Evolutionary conservation across 2,797 vertebrate species (phyloP).

Genomic region (Notoglanidium macrostoma): DNA sequence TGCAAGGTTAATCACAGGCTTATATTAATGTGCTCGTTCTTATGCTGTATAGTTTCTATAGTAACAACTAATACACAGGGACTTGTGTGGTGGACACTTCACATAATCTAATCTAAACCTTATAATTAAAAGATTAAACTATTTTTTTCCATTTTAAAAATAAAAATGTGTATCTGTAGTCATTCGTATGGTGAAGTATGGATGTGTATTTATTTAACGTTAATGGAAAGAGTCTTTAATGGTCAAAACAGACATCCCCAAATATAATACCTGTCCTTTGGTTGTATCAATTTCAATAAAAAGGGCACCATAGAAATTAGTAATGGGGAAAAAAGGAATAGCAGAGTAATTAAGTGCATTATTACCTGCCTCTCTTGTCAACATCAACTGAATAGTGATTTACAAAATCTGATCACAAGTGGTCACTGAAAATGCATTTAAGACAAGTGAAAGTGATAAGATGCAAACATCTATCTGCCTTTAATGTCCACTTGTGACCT

Average conservation of each 20-base stretch:
- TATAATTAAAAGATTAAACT: background rate
- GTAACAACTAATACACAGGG: background rate
- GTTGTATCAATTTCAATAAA: background rate
- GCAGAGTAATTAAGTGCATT: background rate
- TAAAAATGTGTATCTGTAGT: no score
- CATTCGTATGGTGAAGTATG: background rate
- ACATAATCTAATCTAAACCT: background rate
- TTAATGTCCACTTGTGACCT: background rate
- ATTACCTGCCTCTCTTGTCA: background rate
- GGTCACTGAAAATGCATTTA: background rate
- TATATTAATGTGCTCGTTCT: background rate
- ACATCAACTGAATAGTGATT: background rate
- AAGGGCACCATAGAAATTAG: background rate
- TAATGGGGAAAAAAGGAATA: background rate
- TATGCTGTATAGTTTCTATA: background rate
- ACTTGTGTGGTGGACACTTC: background rate
- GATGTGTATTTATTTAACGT: background rate
- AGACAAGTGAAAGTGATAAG: background rate
- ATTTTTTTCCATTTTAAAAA: background rate
- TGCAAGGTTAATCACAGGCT: background rate
- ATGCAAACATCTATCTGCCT: background rate
- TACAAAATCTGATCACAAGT: background rate
- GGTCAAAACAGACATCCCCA: background rate
- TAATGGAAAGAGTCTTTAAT: background rate
- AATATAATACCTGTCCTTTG: background rate